Evolutionary conservation across 2,113 vertebrate species (phyloP), one percentile per base, ranked within the genome.

Genomic region (Nycticryphes semicollaris): DNA sequence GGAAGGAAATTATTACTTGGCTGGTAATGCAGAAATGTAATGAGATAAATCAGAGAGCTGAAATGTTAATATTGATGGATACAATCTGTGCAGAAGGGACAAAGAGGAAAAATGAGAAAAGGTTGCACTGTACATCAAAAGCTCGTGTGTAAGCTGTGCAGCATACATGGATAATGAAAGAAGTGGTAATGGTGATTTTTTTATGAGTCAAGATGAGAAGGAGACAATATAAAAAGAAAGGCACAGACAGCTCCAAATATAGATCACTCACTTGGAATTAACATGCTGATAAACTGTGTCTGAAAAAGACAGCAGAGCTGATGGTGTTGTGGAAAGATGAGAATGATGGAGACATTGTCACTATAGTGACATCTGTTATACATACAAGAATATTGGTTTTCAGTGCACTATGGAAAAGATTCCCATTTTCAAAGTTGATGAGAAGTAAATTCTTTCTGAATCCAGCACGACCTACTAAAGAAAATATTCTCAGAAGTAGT

Each of bases 11-110:
- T 90, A 95, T 88, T 67, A 77, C 54, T 94, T 91, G 89, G 67
- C 86, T 95, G 89, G 84, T 93, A 96, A 95, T 93, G 39, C 67
- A 84, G 75, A 93, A 91, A 84, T 84, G 68, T 93, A 96, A 95
- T 93, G 93, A 95, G 84, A 94, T 90, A 97, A 96, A 95, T 96
- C 93, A 95, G 62, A 89, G 70, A 60, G 59, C 57, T 91, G 93
- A 91, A 95, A 95, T 86, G 87, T 94, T 97, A 96, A 97, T 96
- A 94, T 81, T 94, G 91, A 96, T 91, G 78, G 63, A 89, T 95
- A 14, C 62, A 88, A 70, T 92, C 87, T 95, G 54, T 89, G 68
- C 50, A 86, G 87, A 93, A 94, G 67, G 76, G 75, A 91, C 80
- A 93, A 91, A 80, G 70, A 60, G 53, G 14, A 89, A 78, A 89